Evolutionary conservation across 2,797 vertebrate species (phyloP).

Genomic region (Cossypha caffra): DNA sequence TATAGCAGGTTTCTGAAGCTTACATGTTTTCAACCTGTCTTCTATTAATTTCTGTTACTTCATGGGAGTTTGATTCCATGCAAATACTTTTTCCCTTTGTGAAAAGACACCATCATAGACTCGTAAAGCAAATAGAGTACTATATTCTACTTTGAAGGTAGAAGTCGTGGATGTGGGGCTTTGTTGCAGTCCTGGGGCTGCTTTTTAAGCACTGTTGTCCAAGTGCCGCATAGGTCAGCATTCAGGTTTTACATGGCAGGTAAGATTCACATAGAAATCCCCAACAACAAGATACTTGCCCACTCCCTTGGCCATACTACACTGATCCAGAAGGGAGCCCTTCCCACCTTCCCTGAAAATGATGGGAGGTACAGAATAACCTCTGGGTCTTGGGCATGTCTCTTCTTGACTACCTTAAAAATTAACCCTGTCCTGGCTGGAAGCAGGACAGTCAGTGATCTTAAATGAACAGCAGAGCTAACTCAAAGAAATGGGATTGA

Average conservation of each 20-base stretch:
- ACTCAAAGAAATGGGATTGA: not conserved
- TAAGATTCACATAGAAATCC: not conserved
- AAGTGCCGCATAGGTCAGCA: not conserved
- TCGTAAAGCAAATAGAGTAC: not conserved
- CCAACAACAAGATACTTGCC: not conserved
- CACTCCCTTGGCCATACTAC: not conserved
- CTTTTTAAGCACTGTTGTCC: not conserved
- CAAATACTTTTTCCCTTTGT: not conserved
- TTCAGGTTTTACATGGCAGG: not conserved
- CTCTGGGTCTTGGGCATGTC: not conserved
- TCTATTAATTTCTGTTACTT: not conserved
- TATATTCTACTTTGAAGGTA: not conserved
- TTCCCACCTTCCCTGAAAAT: not conserved
- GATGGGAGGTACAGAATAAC: not conserved
- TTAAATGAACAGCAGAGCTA: not conserved
- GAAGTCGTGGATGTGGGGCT: not conserved
- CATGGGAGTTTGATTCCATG: not conserved
- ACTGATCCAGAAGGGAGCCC: not conserved
- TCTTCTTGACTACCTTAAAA: not conserved
- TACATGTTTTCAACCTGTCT: not conserved
- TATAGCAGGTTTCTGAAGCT: not conserved
- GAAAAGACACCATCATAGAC: not conserved
- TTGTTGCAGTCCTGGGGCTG: not conserved
- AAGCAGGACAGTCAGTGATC: not conserved
- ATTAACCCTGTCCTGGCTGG: not conserved